Evolutionary conservation across 2,113 vertebrate species (phyloP).

Genomic region (Verasper variegatus): DNA sequence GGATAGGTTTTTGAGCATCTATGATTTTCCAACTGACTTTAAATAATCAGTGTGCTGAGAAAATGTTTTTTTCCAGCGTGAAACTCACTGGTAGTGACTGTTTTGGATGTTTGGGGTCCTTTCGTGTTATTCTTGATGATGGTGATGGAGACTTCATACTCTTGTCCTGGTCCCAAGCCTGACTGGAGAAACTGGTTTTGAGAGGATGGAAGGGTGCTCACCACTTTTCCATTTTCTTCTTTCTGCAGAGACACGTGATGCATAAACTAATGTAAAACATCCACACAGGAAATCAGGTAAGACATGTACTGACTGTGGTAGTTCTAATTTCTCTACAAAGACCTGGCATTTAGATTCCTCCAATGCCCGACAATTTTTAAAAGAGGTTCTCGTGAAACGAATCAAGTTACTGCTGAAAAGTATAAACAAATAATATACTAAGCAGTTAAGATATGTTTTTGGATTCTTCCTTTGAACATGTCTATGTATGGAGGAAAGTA

Average conservation of each 20-base stretch:
- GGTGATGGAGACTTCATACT: slow-evolving; percentile 92
- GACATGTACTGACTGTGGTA: not conserved
- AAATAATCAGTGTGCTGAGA: not conserved
- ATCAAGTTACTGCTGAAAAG: no score
- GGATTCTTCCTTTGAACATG: not conserved
- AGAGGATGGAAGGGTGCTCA: slow-evolving; percentile 84
- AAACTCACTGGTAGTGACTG: slow-evolving; percentile 90
- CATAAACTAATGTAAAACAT: not conserved
- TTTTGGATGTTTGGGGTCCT: slow-evolving; percentile 85
- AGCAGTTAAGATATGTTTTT: no score
- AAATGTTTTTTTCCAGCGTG: not conserved
- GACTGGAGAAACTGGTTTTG: slow-evolving; percentile 88
- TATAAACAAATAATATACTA: no score
- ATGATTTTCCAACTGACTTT: not conserved
- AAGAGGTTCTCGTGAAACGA: no score
- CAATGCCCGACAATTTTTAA: no score
- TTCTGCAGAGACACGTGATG: slow-evolving; percentile 83
- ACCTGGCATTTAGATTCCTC: no score
- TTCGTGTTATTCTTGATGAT: slow-evolving; percentile 91
- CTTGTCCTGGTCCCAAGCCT: slow-evolving; percentile 91
- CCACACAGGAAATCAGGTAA: not conserved
- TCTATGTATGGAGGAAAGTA: not conserved
- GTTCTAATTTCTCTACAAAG: not conserved
- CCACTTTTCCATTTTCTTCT: slow-evolving; percentile 90
- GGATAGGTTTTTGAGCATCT: not conserved